Base-by-base conservation (phyloP, 2,888 invertebrate species). In the Tenthredo distinguenda region DNA sequence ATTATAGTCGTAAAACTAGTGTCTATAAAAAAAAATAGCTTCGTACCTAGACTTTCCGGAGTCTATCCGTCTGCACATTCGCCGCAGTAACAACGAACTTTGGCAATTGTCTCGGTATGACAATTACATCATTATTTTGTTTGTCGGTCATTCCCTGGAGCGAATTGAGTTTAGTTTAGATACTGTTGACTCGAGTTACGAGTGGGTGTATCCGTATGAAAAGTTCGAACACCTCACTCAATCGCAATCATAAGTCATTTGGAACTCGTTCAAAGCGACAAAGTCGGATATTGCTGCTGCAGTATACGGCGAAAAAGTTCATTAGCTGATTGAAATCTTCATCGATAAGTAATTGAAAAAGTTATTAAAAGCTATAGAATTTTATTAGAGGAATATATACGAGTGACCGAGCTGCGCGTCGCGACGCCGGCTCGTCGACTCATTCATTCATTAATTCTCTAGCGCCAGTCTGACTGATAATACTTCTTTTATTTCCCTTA, bases 301-400 rank as follows among this genome's bases (percentile, higher is more conserved):
- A 47, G 21, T 15, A 40, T 15, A 26, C 10, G 18, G 2, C 40
- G 40, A n/a, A 21, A 62, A 58, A 40, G 58, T 81, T 81, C 40
- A 40, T 81, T 62, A 81, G 34, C 47, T 71, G 50, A 68, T 83
- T 71, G 83, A 83, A 68, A 47, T 71, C 31, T 68, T 68, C 3
- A 31, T 68, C 26, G 18, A 34, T n/a, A 26, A 83, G 47, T 68
- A 34, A 83, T 65, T 71, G 50, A 47, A 71, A 47, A 65, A 83
- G 68, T 83, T 83, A 71, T 83, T 34, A 50, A 83, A 71, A 71
- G 68, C 83, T 83, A 34, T 47, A 10, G 47, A 68, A 26, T 50
- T 68, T 81, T 62, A 83, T 47, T 68, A 15, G 18, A 34, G n/a
- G 34, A 71, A 31, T 82, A 18, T 18, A 21, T 26, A 12, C 1